Evolutionary conservation across 2,113 vertebrate species (phyloP), one percentile per base, ranked within the genome.

Genomic region (Macquaria australasica): DNA sequence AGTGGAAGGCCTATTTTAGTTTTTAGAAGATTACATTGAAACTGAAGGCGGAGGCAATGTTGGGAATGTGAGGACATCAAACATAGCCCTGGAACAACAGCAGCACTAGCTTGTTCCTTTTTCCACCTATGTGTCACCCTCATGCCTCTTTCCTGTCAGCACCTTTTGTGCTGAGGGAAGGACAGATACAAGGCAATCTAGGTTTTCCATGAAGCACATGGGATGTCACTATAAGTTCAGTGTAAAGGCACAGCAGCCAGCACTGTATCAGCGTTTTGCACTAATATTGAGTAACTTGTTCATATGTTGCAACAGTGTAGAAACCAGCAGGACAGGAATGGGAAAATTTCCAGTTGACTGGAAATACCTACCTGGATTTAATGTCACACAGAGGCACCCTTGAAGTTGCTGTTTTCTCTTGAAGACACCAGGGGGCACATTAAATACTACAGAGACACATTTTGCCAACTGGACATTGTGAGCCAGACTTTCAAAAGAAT

Each of bases 401-500:
- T 58, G 11, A n/a, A 84, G 51, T 5, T 82, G 75, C 48, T 59
- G 41, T 83, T 67, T 53, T 56, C 18, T 28, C 67, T 39, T 41
- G 2, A 20, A 21, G 45, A 83, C 91, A 84, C 77, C 70, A 91
- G 90, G 81, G 88, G 90, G 88, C 84, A 50, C 77, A 72, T 41
- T 43, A 25, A 23, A 41, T 2, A 23, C 70, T 6, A 31, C 25
- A 56, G 20, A 43, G 62, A 34, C 16, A 39, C 37, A 12, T 45
- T 58, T 51, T 16, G 21, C 14, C 45, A 69, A 48, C 28, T 78
- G 73, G 59, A 73, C 14, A 37, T 55, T 39, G 58, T 59, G 18
- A 11, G 39, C n/a, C 37, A 69, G 7, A 74, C 37, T 63, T 63
- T 45, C 0, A 43, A 25, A 28, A 68, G 55, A 50, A 43, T 59